A percentile compares a stretch with the other conserved stretches of the same genome.
phyloP scores from a whole-genome alignment of 1,140 invertebrate genomes.

The Diabrotica undecimpunctata region DNA sequence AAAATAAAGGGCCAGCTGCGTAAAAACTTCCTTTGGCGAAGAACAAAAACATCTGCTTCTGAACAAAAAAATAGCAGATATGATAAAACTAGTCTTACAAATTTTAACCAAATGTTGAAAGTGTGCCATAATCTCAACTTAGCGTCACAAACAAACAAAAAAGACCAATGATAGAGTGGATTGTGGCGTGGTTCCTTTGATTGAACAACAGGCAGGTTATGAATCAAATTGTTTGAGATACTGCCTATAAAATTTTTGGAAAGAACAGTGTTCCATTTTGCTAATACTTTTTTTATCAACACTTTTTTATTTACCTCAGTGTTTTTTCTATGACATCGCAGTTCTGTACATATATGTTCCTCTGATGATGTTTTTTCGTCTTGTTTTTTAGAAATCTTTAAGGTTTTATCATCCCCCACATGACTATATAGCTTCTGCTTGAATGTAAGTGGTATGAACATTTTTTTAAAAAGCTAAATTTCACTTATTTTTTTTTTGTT shows the following conservation, averaged over 20 bases:
- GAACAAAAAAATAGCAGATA: slow-evolving; percentile 15
- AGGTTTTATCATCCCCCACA: slow-evolving; percentile 19
- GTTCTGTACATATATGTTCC: slow-evolving; percentile 17
- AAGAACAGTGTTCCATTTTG: slow-evolving; percentile 33
- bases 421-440: slow-evolving; percentile 31
- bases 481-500: slow-evolving; percentile 19
- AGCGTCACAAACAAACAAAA: neutral
- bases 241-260: slow-evolving; percentile 32
- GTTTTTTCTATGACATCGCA: slow-evolving; percentile 11
- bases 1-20: slow-evolving; percentile 5
- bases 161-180: slow-evolving; percentile 7
- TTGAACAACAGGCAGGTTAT: slow-evolving; percentile 9
- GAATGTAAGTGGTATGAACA: slow-evolving; percentile 24
- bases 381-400: slow-evolving; percentile 22
- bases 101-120: slow-evolving; percentile 15
- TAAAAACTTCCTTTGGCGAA: neutral
- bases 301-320: slow-evolving; percentile 7
- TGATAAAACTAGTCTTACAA: slow-evolving; percentile 11
- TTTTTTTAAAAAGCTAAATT: slow-evolving; percentile 25
- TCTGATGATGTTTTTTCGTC: slow-evolving; percentile 18
- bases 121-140: slow-evolving; percentile 18
- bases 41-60: slow-evolving; percentile 16
- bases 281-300: slow-evolving; percentile 13
- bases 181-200: slow-evolving; percentile 5
- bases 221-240: slow-evolving; percentile 28